phyloP scores from a whole-genome alignment of 30 jellyfish, hydroid and myxozoan species.

The Aurelia coerulea region DNA sequence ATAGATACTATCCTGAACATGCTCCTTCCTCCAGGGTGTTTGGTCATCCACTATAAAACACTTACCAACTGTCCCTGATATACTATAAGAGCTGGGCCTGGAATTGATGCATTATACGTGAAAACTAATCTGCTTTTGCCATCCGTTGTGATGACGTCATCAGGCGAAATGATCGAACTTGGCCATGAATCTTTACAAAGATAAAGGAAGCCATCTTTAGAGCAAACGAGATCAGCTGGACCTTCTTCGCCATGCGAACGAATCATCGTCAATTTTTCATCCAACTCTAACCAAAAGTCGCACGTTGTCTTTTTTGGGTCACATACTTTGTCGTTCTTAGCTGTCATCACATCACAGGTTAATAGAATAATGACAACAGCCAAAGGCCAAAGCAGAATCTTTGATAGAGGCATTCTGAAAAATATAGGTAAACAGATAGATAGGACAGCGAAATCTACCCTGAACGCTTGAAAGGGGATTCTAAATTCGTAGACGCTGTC shows the following conservation, averaged over 20 bases:
- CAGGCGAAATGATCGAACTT: conserved; percentile 51
- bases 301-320: conserved; percentile 11
- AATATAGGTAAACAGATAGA: too few relatives aligned
- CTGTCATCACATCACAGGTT: too few relatives aligned
- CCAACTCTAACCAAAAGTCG: conserved; percentile 64
- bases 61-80: conserved; percentile 46
- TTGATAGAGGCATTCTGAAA: too few relatives aligned
- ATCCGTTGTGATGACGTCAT: conserved; percentile 55
- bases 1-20: too few relatives aligned
- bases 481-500: too few relatives aligned
- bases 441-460: too few relatives aligned
- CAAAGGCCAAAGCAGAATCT: too few relatives aligned
- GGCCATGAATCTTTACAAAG: conserved; percentile 46
- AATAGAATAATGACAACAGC: too few relatives aligned
- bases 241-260: conserved; percentile 1
- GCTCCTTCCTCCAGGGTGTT: too few relatives aligned
- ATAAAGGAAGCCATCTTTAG: conserved; percentile 62
- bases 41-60: too few relatives aligned
- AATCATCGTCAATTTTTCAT: conserved; percentile 72
- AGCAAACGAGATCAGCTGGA: conserved; percentile 61
- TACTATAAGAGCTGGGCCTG: conserved; percentile 70
- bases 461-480: too few relatives aligned
- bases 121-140: conserved; percentile 63
- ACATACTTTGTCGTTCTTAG: too few relatives aligned
- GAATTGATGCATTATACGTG: conserved; percentile 55